Conservation (phyloP, 2,888 invertebrate genomes). For the Vannuccia rotundouncinata region DNA sequence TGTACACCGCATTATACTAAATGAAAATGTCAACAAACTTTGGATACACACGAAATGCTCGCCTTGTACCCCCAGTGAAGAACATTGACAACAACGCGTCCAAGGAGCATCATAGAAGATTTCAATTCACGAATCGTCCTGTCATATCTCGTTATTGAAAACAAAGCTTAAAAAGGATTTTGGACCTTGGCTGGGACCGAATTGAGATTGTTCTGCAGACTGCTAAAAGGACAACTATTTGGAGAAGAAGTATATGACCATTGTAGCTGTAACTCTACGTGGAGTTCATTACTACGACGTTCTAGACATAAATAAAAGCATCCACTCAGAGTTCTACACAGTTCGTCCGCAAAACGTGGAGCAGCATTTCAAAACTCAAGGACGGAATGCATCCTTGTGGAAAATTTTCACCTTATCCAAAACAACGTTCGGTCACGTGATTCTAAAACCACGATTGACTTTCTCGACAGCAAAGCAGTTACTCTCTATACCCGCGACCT, state of each 20-base stretch:
- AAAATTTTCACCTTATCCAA: constrained; percentile 24
- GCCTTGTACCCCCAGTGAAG: neutral
- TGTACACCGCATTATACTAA: neutral
- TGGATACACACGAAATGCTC: too few species aligned
- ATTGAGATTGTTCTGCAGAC: constrained; percentile 17
- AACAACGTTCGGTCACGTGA: neutral
- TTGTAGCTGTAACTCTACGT: constrained; percentile 24
- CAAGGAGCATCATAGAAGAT: neutral
- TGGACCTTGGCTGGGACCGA: neutral
- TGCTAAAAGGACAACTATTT: constrained; percentile 24
- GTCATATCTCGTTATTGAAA: constrained; percentile 11
- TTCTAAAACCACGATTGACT: constrained; percentile 2
- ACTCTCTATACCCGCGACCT: neutral
- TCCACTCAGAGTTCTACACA: constrained; percentile 4
- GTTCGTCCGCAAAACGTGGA: neutral
- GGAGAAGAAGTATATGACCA: constrained; percentile 25
- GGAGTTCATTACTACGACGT: constrained; percentile 27
- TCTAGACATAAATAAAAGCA: constrained; percentile 12
- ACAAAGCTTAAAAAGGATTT: neutral
- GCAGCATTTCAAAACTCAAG: neutral
- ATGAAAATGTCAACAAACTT: too few species aligned
- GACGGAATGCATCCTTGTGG: constrained; percentile 11
- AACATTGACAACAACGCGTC: neutral
- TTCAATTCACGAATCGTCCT: constrained; percentile 14
- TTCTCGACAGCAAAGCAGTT: constrained; percentile 13